Evolutionary conservation across 2,113 vertebrate species (phyloP).

Genomic region (Oostethus manadensis): DNA sequence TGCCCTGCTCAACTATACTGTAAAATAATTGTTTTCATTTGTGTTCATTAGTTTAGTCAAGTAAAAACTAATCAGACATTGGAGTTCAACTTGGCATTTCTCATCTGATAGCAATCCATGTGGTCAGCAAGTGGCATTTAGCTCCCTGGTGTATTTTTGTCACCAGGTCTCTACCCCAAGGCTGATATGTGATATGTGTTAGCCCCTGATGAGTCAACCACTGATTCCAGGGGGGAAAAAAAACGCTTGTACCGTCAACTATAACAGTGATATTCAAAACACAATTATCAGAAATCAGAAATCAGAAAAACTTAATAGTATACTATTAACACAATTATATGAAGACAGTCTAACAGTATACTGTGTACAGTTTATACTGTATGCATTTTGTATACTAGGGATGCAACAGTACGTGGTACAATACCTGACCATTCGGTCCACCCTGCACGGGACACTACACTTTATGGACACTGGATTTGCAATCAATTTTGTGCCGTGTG

Average conservation of each 20-base stretch:
- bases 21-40: background rate
- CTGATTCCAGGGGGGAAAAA: constrained; percentile 58
- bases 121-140: constrained; percentile 26
- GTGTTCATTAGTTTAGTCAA: background rate
- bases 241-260: constrained; percentile 33
- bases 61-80: constrained; percentile 15
- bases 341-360: too few relatives aligned
- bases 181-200: constrained; percentile 35
- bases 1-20: background rate
- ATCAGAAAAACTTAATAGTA: too few relatives aligned
- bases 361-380: too few relatives aligned
- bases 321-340: background rate
- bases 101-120: constrained; percentile 42
- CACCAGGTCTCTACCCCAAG: constrained; percentile 17
- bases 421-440: too few relatives aligned
- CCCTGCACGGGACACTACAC: too few relatives aligned
- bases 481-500: too few relatives aligned
- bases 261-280: background rate
- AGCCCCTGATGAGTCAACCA: constrained; percentile 63
- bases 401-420: background rate
- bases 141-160: constrained; percentile 67
- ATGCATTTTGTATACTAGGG: too few relatives aligned
- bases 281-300: too few relatives aligned
- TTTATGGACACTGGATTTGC: too few relatives aligned
- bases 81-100: constrained; percentile 22